These are phyloP conservation scores for Cacoxenus indagator DNA, from an alignment of 2,888 invertebrate genomes.

Conservation along the genomic window DNA sequence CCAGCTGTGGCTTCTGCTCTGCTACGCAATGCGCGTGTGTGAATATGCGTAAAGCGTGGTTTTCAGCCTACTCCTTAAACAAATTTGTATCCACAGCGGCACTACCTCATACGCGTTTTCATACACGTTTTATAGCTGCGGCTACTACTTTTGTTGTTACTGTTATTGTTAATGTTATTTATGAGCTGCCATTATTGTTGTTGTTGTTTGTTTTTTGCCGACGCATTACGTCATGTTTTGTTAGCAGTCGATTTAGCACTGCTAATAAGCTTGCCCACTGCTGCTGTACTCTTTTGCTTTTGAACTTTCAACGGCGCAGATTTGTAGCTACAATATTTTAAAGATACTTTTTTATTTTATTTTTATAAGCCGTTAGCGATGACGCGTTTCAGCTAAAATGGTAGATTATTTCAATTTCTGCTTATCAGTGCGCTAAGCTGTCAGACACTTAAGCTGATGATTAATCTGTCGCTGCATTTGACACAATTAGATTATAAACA, in stretches of 20 bases:
- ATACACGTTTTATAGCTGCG: background rate
- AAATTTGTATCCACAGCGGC: constrained; percentile 12
- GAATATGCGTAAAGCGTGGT: constrained; percentile 22
- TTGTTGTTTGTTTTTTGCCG: constrained; percentile 21
- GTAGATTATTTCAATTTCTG: background rate
- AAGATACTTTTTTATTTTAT: no score
- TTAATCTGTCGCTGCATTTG: background rate
- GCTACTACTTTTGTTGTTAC: background rate
- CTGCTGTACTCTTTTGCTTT: background rate
- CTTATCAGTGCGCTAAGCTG: background rate
- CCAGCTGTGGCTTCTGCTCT: background rate
- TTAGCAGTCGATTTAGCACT: constrained; percentile 15
- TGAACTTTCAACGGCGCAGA: constrained; percentile 37
- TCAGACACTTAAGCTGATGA: background rate
- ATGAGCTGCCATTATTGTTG: constrained; percentile 33
- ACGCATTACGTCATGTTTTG: constrained; percentile 41
- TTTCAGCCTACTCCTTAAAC: constrained; percentile 17
- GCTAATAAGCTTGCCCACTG: background rate
- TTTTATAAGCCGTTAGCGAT: no score
- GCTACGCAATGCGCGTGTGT: constrained; percentile 11
- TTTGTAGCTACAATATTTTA: no score
- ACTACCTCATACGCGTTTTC: background rate
- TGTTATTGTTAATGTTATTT: constrained; percentile 16
- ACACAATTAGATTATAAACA: constrained; percentile 10
- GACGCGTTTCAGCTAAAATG: no score